Conservation (phyloP, 1,140 invertebrate species). For the Pseudomyrmex gracilis region DNA sequence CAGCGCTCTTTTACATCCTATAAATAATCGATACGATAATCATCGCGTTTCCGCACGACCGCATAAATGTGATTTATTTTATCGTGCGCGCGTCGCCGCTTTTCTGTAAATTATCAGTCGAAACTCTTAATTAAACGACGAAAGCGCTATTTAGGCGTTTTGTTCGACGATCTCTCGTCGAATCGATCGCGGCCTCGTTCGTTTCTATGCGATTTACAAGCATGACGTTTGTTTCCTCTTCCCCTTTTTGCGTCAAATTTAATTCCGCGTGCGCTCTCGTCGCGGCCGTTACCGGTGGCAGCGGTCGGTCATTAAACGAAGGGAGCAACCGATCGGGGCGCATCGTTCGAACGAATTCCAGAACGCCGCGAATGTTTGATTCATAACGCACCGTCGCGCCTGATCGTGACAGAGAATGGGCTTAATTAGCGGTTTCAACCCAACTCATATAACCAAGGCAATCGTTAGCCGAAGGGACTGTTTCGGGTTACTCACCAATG, state of each 20-base stretch:
- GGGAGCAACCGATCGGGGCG: conserved; percentile 12
- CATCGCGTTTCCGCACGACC: conserved; percentile 15
- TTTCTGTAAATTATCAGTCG: conserved; percentile 45
- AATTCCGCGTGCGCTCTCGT: conserved; percentile 50
- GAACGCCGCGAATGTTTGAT: conserved; percentile 39
- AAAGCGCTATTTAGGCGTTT: conserved; percentile 53
- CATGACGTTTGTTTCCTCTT: conserved; percentile 5
- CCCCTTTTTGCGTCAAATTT: conserved; percentile 53
- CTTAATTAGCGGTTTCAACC: conserved; percentile 52
- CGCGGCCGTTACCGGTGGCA: conserved; percentile 30
- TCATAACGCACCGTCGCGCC: conserved; percentile 44
- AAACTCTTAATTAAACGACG: conserved; percentile 63
- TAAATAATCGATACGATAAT: conserved; percentile 59
- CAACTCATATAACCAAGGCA: conserved; percentile 34
- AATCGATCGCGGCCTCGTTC: no score
- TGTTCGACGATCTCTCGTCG: conserved; percentile 11
- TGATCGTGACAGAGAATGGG: conserved; percentile 48
- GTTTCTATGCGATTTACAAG: background rate
- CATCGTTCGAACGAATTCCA: conserved; percentile 42
- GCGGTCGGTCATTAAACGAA: conserved; percentile 56
- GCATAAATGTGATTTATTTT: conserved; percentile 48
- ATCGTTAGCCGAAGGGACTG: conserved; percentile 30
- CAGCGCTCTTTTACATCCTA: conserved; percentile 29
- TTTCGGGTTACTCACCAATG: conserved; percentile 16
- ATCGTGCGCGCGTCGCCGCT: conserved; percentile 27